These are phyloP conservation scores for Porites rus DNA, from an alignment of 92 coral and sea anemone genomes.

Conservation along the genomic window DNA sequence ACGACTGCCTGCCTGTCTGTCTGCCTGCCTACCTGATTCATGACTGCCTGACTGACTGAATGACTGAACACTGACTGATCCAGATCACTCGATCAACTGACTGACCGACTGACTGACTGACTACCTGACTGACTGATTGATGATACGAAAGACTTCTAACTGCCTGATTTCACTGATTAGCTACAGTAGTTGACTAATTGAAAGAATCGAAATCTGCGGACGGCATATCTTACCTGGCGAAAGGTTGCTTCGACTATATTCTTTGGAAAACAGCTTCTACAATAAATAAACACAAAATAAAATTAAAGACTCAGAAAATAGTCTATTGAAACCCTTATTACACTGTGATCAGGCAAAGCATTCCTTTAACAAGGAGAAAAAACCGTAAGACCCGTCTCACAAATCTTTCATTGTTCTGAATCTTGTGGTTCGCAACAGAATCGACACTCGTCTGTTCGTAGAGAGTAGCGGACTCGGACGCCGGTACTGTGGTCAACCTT, in stretches of 20 bases:
- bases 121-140: slow-evolving; percentile 24
- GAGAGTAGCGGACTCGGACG: too few species aligned
- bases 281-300: neutral
- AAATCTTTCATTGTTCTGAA: too few species aligned
- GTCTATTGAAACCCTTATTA: too few species aligned
- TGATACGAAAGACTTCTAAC: neutral
- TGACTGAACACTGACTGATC: neutral
- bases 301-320: neutral
- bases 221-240: slow-evolving; percentile 63
- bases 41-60: neutral
- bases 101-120: slow-evolving; percentile 6
- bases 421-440: too few species aligned
- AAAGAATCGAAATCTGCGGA: neutral
- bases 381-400: too few species aligned
- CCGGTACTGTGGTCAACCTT: too few species aligned
- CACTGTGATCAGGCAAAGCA: too few species aligned
- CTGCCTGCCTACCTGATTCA: slow-evolving; percentile 15
- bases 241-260: slow-evolving; percentile 90
- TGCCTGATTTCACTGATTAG: neutral
- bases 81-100: neutral
- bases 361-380: too few species aligned
- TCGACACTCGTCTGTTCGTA: too few species aligned
- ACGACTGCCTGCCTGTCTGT: neutral
- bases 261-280: slow-evolving; percentile 89
- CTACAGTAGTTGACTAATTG: neutral